phyloP scores from a whole-genome alignment of 2,113 vertebrate genomes.

The Pelusios castaneus region DNA sequence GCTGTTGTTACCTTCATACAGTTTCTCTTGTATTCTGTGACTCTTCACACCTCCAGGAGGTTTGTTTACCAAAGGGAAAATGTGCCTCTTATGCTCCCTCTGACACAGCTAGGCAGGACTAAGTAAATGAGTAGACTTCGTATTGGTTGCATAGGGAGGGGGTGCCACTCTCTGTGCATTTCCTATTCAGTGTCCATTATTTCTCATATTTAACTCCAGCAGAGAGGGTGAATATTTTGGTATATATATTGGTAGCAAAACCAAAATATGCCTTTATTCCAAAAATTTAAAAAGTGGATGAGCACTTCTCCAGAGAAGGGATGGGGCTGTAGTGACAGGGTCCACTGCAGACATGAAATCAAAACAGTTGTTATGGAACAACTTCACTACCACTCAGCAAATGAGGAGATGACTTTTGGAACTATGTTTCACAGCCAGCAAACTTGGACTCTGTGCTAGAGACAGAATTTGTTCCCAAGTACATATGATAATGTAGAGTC shows the following conservation, averaged over 20 bases:
- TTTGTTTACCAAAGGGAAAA: background rate
- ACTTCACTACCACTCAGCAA: constrained; percentile 13
- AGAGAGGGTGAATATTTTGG: no score
- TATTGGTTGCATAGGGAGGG: background rate
- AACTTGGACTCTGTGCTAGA: background rate
- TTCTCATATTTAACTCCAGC: background rate
- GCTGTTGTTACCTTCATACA: background rate
- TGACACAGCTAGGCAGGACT: background rate
- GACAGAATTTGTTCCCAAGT: background rate
- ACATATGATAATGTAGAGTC: background rate
- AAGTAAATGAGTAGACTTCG: background rate
- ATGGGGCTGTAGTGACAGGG: constrained; percentile 1
- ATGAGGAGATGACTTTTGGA: constrained; percentile 33
- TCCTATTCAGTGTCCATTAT: background rate
- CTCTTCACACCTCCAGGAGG: background rate
- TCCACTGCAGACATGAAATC: background rate
- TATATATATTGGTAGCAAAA: background rate
- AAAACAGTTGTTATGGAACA: constrained; percentile 6
- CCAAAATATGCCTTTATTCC: background rate
- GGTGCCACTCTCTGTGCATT: rapidly evolving
- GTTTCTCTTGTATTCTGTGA: background rate
- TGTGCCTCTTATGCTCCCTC: background rate
- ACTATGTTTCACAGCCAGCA: constrained; percentile 57
- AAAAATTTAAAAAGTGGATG: background rate
- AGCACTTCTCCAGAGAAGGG: no score